phyloP scores from a whole-genome alignment of 1,140 invertebrate genomes.

The Vanessa atalanta region DNA sequence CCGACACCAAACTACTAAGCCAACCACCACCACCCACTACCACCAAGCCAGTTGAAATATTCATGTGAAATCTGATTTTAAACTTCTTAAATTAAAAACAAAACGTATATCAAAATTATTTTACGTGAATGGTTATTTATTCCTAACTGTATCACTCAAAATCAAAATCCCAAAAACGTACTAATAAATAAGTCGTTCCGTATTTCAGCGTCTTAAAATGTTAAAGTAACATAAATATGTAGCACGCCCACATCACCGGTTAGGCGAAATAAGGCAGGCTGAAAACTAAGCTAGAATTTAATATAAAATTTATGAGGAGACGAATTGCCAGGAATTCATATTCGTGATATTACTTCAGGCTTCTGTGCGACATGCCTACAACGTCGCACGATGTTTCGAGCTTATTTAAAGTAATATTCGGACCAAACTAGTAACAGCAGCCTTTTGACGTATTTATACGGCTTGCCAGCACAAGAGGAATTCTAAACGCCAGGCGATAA shows the following conservation, averaged over 20 bases:
- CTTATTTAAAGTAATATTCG: conserved; percentile 5
- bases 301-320: conserved; percentile 33
- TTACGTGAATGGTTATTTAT: too few species aligned
- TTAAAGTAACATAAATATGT: too few species aligned
- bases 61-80: too few species aligned
- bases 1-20: too few species aligned
- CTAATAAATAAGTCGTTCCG: too few species aligned
- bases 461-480: background rate
- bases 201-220: too few species aligned
- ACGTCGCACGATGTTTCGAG: conserved; percentile 4
- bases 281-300: conserved; percentile 34
- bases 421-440: background rate
- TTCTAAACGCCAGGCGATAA: background rate
- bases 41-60: too few species aligned
- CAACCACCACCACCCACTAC: too few species aligned
- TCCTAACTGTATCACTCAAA: too few species aligned
- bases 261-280: conserved; percentile 8
- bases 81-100: too few species aligned
- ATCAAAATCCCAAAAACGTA: too few species aligned
- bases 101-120: too few species aligned
- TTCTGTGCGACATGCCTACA: conserved; percentile 14
- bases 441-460: conserved; percentile 3
- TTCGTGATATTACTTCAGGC: conserved; percentile 27
- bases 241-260: background rate
- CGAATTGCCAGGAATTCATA: conserved; percentile 29